Evolutionary conservation across 2,797 vertebrate species (phyloP).

Genomic region (Masticophis lateralis): DNA sequence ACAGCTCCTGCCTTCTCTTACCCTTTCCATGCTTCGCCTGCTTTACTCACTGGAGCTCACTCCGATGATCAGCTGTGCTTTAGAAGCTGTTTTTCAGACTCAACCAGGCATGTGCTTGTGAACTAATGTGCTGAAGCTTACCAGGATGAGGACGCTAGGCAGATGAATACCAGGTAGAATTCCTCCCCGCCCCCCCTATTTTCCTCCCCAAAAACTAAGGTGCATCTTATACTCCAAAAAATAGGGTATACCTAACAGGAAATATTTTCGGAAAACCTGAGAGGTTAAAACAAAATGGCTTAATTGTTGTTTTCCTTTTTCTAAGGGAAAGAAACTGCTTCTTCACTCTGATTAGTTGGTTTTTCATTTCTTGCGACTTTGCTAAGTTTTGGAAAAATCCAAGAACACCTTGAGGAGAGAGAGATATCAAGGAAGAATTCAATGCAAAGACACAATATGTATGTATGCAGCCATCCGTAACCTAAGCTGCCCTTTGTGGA

Average conservation of each 20-base stretch:
- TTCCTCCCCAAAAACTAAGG: too few relatives aligned
- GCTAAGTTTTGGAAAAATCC: not conserved
- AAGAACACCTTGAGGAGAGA: not conserved
- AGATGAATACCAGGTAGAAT: too few relatives aligned
- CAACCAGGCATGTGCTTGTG: too few relatives aligned
- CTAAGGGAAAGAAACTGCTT: not conserved
- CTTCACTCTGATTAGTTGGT: not conserved
- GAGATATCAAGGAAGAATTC: not conserved
- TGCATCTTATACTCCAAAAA: too few relatives aligned
- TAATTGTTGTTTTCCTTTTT: not conserved
- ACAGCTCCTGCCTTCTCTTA: too few relatives aligned
- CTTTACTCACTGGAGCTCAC: too few relatives aligned
- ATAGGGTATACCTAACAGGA: not conserved
- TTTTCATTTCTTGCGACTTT: not conserved
- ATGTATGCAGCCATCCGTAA: not conserved
- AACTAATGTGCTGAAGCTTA: too few relatives aligned
- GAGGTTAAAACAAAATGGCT: not conserved
- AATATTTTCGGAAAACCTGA: not conserved
- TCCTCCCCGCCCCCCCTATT: fast-evolving
- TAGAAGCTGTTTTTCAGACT: too few relatives aligned
- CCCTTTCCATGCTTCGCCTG: too few relatives aligned
- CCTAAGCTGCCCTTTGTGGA: not conserved
- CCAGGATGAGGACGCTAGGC: too few relatives aligned
- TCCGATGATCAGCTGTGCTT: too few relatives aligned
- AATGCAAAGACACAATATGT: not conserved